phyloP scores from a whole-genome alignment of 2,797 vertebrate species.

The Enteromius anoplus region DNA sequence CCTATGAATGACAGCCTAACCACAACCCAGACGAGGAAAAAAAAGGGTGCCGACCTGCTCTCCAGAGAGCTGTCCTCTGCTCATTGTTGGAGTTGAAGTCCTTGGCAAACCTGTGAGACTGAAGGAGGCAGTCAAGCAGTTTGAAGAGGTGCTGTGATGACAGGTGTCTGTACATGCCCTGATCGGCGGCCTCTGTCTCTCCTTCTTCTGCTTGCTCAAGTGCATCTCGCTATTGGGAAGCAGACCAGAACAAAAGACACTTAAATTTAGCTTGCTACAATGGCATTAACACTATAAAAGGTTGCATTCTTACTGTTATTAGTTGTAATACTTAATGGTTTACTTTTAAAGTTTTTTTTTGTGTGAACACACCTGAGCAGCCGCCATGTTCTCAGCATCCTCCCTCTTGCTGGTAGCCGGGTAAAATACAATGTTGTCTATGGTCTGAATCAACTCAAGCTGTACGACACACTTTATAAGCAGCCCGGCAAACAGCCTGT shows the following conservation, averaged over 20 bases:
- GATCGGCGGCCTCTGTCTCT: conserved; percentile 75
- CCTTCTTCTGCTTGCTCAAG: conserved; percentile 82
- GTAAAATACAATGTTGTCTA: conserved; percentile 98
- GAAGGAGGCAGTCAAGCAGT: conserved; percentile 92
- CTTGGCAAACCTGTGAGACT: conserved; percentile 96
- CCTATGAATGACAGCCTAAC: conserved; percentile 2
- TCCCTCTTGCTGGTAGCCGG: conserved; percentile 97
- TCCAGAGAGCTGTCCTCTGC: conserved; percentile 94
- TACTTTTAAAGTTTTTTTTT: background rate
- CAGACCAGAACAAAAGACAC: background rate
- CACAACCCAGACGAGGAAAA: conserved; percentile 8
- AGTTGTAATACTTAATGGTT: background rate
- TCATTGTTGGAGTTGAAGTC: conserved; percentile 98
- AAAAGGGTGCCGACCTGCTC: conserved; percentile 81
- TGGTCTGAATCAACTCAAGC: conserved; percentile 94
- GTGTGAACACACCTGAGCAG: conserved; percentile 85
- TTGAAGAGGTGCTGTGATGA: conserved; percentile 94
- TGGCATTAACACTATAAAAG: background rate
- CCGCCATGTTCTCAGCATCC: conserved; percentile 95
- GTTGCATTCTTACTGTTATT: background rate
- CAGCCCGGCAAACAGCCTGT: conserved; percentile 94
- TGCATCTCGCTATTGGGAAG: conserved; percentile 79
- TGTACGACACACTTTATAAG: conserved; percentile 98
- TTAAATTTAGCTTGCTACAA: background rate
- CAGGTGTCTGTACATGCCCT: conserved; percentile 94